These are phyloP conservation scores for Eustalomyia histrio DNA, from an alignment of 2,888 invertebrate genomes.

Conservation along the genomic window DNA sequence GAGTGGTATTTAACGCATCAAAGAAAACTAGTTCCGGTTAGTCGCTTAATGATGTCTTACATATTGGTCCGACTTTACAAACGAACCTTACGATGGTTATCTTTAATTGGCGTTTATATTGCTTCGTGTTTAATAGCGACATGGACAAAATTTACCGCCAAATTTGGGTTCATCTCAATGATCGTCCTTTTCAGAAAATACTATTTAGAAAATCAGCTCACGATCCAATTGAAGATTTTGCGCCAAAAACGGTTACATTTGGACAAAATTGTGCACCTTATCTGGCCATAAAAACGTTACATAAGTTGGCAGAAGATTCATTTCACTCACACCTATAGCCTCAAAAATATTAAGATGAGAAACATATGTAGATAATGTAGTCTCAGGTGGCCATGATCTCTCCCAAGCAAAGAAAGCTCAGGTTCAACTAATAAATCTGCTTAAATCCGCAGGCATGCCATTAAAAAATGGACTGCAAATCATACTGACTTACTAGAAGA, in stretches of 20 bases:
- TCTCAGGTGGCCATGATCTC: conserved; percentile 5
- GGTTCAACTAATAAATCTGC: conserved; percentile 5
- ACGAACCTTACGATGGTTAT: conserved; percentile 31
- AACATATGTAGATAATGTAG: neutral
- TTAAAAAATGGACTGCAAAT: conserved; percentile 33
- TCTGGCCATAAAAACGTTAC: conserved; percentile 50
- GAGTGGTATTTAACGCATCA: conserved; percentile 64
- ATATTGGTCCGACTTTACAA: conserved; percentile 56
- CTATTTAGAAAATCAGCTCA: conserved; percentile 35
- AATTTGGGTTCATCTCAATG: conserved; percentile 33
- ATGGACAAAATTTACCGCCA: conserved; percentile 63
- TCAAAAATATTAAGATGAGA: neutral
- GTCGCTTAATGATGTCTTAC: conserved; percentile 47
- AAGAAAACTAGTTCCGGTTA: conserved; percentile 29
- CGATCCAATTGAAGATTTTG: conserved; percentile 19
- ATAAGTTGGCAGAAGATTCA: conserved; percentile 30
- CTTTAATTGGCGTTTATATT: conserved; percentile 35
- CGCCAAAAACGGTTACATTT: conserved; percentile 56
- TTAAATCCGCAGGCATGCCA: conserved; percentile 23
- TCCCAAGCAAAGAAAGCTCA: neutral
- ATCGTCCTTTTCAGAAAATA: conserved; percentile 59
- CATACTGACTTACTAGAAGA: neutral
- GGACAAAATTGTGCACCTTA: conserved; percentile 57
- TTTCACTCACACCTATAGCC: neutral
- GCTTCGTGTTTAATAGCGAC: conserved; percentile 56